Conservation (phyloP, 2,113 vertebrate genomes). For the Camelus dromedarius region DNA sequence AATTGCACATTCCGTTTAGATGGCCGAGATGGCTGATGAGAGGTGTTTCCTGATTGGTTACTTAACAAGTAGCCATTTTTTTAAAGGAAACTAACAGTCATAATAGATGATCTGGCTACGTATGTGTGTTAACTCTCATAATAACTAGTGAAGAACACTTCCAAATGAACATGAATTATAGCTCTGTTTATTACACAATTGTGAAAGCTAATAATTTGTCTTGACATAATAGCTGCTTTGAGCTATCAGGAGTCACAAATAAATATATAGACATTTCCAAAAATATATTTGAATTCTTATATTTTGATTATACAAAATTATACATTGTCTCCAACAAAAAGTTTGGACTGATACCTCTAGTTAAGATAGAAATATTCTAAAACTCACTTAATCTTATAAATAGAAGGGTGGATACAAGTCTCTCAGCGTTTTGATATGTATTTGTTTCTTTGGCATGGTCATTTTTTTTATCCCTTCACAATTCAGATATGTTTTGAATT, state of each 20-base stretch:
- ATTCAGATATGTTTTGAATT: slow-evolving; percentile 57
- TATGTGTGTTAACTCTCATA: slow-evolving; percentile 29
- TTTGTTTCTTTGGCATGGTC: background rate
- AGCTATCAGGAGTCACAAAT: background rate
- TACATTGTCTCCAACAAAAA: background rate
- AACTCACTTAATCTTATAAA: background rate
- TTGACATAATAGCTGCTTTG: background rate
- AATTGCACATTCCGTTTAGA: background rate
- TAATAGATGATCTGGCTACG: slow-evolving; percentile 14
- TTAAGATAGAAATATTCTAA: slow-evolving; percentile 23
- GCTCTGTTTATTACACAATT: slow-evolving; percentile 10
- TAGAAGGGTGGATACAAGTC: background rate
- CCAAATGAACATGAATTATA: slow-evolving; percentile 16
- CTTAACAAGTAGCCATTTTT: slow-evolving; percentile 28
- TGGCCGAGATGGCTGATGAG: background rate
- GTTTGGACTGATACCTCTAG: background rate
- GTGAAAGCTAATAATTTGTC: slow-evolving; percentile 52
- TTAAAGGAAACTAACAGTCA: background rate
- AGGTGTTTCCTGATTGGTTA: background rate
- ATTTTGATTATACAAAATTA: background rate
- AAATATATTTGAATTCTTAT: slow-evolving; percentile 46
- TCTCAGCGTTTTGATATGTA: background rate
- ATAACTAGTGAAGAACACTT: slow-evolving; percentile 31
- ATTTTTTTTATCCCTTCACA: slow-evolving; percentile 21
- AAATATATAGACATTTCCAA: slow-evolving; percentile 11